Evolutionary conservation across 2,888 invertebrate genomes (phyloP).

Genomic region (Corythucha ciliata): DNA sequence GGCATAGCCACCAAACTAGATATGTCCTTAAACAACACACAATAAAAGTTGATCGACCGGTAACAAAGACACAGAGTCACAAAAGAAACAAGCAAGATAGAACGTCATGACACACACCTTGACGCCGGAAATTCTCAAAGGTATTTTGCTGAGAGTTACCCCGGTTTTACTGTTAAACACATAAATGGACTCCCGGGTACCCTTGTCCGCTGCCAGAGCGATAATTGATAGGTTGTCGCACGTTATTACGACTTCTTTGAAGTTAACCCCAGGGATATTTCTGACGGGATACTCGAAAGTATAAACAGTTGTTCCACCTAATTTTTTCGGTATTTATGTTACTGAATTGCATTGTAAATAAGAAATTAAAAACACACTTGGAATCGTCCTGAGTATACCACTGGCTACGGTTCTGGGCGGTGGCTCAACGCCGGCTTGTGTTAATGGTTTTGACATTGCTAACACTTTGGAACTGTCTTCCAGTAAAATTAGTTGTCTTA

Average conservation of each 20-base stretch:
- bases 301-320: conserved; percentile 67
- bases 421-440: conserved; percentile 55
- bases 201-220: conserved; percentile 72
- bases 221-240: conserved; percentile 70
- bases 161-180: conserved; percentile 78
- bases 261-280: conserved; percentile 57
- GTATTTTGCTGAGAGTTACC: conserved; percentile 46
- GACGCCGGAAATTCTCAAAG: conserved; percentile 45
- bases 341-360: not conserved
- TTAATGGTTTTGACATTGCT: conserved; percentile 59
- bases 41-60: not conserved
- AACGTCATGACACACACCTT: conserved; percentile 44
- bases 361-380: conserved; percentile 48
- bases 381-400: conserved; percentile 59
- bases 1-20: conserved; percentile 68
- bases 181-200: conserved; percentile 63
- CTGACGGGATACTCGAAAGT: conserved; percentile 74
- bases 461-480: conserved; percentile 66
- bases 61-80: not conserved
- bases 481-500: conserved; percentile 63
- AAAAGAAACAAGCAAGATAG: not conserved
- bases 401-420: conserved; percentile 53
- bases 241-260: conserved; percentile 69
- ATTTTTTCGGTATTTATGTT: not conserved
- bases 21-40: conserved; percentile 52